Evolutionary conservation across 2,113 vertebrate species (phyloP), one percentile per base, ranked within the genome.

Genomic region (Dromiciops gliroides): DNA sequence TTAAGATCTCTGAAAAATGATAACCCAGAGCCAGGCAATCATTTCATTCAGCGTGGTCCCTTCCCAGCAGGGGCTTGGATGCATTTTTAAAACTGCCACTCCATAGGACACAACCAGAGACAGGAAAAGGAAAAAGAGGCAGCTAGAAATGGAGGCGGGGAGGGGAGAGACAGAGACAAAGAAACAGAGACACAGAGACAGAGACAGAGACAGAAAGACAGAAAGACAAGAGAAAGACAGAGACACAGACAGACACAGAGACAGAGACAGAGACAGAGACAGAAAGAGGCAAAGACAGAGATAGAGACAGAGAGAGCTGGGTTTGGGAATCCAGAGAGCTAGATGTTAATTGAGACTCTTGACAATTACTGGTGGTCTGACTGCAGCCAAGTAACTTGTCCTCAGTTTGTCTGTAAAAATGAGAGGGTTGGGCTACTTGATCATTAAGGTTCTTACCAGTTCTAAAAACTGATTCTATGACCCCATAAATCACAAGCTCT

Each of bases 1-100:
- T 98, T 98, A 98, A 98, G 98, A 98, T 98, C 93, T 97, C 97
- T 5, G 23, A 95, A 98, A 98, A 98, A 97, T 90, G 98, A 98
- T 98, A 98, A 98, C 98, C 97, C 53, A 92, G 94, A 92, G 95
- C 89, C 88, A 97, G 97, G 96, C 97, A 96, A 96, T 97, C 92
- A 91, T 96, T 98, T 97, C 97, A 92, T 97, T 95, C 50, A 97
- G 67, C 89, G 96, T 94, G 95, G 92, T 51, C 91, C 31, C 95
- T 97, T 94, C 94, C 93, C 96, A 83, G 94, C 91, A 94, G 95
- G 95, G 94, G 47, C 48, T 93, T 50, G 14, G 93, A 93, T 89
- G 90, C 89, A 83, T 83, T 83, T 83, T 83, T 83, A 83, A 83
- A 83, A 44, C 67, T 83, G 67, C n/a, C 67, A 44, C n/a, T 83